Percentiles rank a stretch among this genome's conserved stretches.
Evolutionary conservation across 2,888 invertebrate genomes (phyloP).

Genomic region (Drosophila parthenogenetica): DNA sequence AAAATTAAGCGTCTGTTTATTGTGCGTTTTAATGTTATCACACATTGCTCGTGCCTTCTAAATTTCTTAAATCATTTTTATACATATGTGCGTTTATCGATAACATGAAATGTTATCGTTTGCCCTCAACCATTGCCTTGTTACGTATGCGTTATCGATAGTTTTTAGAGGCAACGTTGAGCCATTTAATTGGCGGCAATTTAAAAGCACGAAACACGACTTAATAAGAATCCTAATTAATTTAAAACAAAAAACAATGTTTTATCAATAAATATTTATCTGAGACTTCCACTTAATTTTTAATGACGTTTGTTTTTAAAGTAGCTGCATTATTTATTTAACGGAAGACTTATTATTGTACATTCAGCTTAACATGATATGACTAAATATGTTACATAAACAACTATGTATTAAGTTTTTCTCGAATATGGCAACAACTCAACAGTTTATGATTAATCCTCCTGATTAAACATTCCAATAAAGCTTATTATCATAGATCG

Average conservation of each 20-base stretch:
- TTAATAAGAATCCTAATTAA: too few species aligned
- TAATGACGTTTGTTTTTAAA: conserved; percentile 4
- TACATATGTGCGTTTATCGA: conserved; percentile 36
- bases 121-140: too few species aligned
- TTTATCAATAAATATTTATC: too few species aligned
- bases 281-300: background rate
- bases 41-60: conserved; percentile 45
- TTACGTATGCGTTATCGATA: conserved; percentile 24
- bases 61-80: conserved; percentile 48
- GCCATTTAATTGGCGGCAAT: conserved; percentile 3
- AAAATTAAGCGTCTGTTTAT: conserved; percentile 39
- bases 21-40: conserved; percentile 59
- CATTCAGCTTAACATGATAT: conserved; percentile 49
- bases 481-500: conserved; percentile 87
- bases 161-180: background rate
- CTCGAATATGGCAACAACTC: conserved; percentile 60
- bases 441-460: background rate
- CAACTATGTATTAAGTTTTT: conserved; percentile 20
- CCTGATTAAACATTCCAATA: conserved; percentile 85
- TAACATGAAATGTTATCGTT: conserved; percentile 1
- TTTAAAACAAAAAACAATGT: background rate
- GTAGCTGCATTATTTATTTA: conserved; percentile 28
- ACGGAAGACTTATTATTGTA: conserved; percentile 60
- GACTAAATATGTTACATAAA: conserved; percentile 40
- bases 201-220: background rate